Percentiles rank a stretch among this genome's conserved stretches.
Conservation (phyloP, 2,888 invertebrate species). For the Ferrisia virgata region DNA sequence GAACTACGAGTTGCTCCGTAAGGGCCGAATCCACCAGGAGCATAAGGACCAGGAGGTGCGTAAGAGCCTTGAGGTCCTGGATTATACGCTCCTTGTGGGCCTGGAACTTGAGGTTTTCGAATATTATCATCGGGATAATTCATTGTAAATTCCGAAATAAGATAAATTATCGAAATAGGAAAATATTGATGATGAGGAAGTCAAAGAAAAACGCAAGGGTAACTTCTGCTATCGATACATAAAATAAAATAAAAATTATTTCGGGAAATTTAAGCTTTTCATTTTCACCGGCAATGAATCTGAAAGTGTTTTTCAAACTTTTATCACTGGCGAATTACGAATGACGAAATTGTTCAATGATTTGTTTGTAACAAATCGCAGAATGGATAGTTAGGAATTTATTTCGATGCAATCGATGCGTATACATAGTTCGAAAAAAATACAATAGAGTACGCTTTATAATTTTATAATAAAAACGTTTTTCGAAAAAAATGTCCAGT, state of each 20-base stretch:
- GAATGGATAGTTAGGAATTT: not conserved
- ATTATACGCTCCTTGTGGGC: not conserved
- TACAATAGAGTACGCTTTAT: not conserved
- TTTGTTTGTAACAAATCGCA: not conserved
- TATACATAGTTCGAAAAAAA: not conserved
- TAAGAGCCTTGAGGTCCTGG: not conserved
- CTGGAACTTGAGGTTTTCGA: not conserved
- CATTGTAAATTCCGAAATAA: not conserved
- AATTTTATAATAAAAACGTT: not conserved
- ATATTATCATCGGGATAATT: not conserved
- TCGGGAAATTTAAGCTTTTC: not conserved
- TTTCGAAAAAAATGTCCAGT: not conserved
- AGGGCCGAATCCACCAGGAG: not conserved
- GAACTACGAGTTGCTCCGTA: not conserved
- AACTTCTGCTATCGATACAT: not conserved
- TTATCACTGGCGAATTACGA: not conserved
- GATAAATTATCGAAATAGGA: not conserved
- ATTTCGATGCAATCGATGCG: too few relatives aligned
- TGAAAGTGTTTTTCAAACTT: not conserved
- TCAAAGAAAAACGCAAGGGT: not conserved
- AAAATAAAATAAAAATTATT: not conserved
- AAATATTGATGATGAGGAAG: not conserved
- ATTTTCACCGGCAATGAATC: not conserved
- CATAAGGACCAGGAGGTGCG: not conserved
- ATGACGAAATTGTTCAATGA: not conserved